These are phyloP conservation scores for Ganaspis sp. DNA, from an alignment of 1,140 invertebrate genomes.

Conservation along the genomic window DNA sequence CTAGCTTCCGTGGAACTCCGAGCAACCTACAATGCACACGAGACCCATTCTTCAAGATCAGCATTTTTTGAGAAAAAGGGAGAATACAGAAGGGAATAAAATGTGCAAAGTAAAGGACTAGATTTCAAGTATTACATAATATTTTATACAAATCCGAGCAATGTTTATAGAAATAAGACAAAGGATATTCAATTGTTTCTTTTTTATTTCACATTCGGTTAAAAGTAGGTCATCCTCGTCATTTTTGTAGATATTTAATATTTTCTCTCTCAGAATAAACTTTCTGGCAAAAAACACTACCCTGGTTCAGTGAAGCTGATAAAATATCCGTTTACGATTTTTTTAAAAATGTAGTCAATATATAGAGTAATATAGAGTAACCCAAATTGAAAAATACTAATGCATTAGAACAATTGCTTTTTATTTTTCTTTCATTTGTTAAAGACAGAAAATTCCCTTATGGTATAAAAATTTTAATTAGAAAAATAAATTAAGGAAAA, in stretches of 20 bases:
- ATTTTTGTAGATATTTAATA: constrained; percentile 33
- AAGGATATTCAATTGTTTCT: too few species aligned
- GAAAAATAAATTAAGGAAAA: too few species aligned
- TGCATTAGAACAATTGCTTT: too few species aligned
- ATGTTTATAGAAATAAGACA: too few species aligned
- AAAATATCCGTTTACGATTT: not conserved
- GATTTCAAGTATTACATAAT: too few species aligned
- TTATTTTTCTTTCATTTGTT: too few species aligned
- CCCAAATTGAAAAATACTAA: not conserved
- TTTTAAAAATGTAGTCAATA: too few species aligned
- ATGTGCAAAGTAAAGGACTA: too few species aligned
- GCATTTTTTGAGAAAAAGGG: not conserved
- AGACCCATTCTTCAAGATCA: constrained; percentile 56
- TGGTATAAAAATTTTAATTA: too few species aligned
- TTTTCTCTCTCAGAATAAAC: constrained; percentile 37
- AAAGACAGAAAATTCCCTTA: too few species aligned
- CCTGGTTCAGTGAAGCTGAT: not conserved
- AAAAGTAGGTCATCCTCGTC: constrained; percentile 30
- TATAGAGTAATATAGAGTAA: too few species aligned
- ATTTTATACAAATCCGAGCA: too few species aligned
- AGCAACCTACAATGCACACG: constrained; percentile 76
- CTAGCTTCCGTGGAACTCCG: constrained; percentile 71
- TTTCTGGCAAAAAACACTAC: not conserved
- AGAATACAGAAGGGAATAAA: constrained; percentile 42
- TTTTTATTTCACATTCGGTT: constrained; percentile 39